These are phyloP conservation scores for Syrista parreyssii DNA, from an alignment of 2,888 invertebrate species.

Conservation along the genomic window DNA sequence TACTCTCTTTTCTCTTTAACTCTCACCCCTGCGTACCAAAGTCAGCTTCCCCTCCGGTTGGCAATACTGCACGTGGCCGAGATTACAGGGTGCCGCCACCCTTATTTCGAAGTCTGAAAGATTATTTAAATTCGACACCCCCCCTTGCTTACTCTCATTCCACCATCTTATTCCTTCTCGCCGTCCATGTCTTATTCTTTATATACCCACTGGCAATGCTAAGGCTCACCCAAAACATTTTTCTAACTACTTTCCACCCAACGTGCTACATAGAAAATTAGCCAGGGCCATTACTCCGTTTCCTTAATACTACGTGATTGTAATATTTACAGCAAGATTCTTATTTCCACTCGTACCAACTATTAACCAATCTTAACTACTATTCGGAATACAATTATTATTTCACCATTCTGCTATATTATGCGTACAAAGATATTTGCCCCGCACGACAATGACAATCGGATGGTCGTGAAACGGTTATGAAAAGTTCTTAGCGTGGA, in stretches of 20 bases:
- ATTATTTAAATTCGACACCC: constrained; percentile 59
- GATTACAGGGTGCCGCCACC: constrained; percentile 59
- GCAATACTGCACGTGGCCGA: constrained; percentile 55
- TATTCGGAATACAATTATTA: not conserved
- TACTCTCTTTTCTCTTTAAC: constrained; percentile 13
- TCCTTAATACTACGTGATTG: not conserved
- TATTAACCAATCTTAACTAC: not conserved
- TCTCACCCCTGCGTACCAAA: constrained; percentile 4
- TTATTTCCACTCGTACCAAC: not conserved
- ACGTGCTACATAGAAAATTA: constrained; percentile 30
- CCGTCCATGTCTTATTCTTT: not conserved
- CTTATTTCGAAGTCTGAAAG: constrained; percentile 49
- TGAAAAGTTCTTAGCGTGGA: not conserved
- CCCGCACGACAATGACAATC: not conserved
- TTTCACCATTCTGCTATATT: not conserved
- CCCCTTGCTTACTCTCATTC: constrained; percentile 11
- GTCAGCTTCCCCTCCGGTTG: constrained; percentile 29
- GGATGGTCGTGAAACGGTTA: not conserved
- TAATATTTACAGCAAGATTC: not conserved
- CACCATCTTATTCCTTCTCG: not conserved
- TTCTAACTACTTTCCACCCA: constrained; percentile 26
- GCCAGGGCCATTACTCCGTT: constrained; percentile 15
- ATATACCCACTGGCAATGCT: not conserved
- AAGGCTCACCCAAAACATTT: constrained; percentile 30
- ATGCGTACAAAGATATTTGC: not conserved